These are phyloP conservation scores for Oryzias celebensis DNA, from an alignment of 2,113 vertebrate species.

Conservation along the genomic window DNA sequence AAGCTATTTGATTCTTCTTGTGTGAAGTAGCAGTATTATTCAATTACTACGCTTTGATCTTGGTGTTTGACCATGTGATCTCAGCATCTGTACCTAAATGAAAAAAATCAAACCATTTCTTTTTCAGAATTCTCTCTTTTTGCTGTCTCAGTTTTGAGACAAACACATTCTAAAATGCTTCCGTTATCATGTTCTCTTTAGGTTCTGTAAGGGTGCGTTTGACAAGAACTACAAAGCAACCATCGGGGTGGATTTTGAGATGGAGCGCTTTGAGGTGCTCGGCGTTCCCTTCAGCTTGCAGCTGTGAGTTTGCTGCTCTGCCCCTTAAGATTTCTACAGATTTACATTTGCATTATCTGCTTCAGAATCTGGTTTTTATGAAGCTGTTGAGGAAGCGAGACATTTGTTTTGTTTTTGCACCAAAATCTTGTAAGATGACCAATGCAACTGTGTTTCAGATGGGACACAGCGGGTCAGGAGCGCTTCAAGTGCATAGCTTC, in stretches of 20 bases:
- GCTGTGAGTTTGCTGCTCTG: constrained; percentile 81
- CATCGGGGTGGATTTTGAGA: constrained; percentile 96
- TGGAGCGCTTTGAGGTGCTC: constrained; percentile 96
- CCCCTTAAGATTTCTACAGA: not conserved
- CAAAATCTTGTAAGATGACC: too few species aligned
- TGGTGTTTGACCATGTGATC: too few species aligned
- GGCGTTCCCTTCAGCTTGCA: constrained; percentile 94
- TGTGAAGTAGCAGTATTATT: too few species aligned
- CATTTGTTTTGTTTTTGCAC: too few species aligned
- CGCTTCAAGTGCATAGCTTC: constrained; percentile 97
- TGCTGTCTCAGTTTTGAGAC: too few species aligned
- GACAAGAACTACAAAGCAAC: constrained; percentile 96
- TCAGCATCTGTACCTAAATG: too few species aligned
- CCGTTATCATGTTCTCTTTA: constrained; percentile 38
- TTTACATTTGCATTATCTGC: not conserved
- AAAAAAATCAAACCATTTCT: not conserved
- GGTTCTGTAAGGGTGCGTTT: constrained; percentile 91
- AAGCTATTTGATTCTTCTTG: too few species aligned
- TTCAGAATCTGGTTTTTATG: not conserved
- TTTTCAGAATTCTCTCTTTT: not conserved
- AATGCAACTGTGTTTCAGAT: constrained; percentile 70
- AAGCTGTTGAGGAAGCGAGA: too few species aligned
- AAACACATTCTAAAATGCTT: not conserved
- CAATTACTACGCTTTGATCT: too few species aligned
- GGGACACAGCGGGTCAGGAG: constrained; percentile 97